Percentiles rank a stretch among this genome's conserved stretches.
These are phyloP conservation scores for Rhadinocentrus ornatus DNA, from an alignment of 2,797 vertebrate species.

Conservation along the genomic window DNA sequence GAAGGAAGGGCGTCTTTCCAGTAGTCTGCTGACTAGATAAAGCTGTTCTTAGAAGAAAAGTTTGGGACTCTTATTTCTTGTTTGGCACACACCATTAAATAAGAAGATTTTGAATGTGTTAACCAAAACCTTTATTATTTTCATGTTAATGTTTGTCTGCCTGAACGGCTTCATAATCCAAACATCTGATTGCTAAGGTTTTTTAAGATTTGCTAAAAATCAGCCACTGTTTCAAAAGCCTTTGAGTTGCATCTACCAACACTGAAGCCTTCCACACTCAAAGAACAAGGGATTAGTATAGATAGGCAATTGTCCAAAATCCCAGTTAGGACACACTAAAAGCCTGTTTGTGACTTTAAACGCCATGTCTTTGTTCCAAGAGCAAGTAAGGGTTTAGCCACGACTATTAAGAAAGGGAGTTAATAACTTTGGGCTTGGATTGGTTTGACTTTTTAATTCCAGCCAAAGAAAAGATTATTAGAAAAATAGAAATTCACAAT, in stretches of 20 bases:
- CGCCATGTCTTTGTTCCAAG: neutral
- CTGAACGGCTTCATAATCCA: neutral
- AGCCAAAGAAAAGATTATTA: too few species aligned
- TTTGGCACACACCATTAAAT: neutral
- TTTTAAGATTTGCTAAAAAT: neutral
- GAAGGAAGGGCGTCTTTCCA: conserved; percentile 56
- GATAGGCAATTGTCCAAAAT: neutral
- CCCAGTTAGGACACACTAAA: neutral
- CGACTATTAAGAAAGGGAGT: neutral
- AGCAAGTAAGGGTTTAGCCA: neutral
- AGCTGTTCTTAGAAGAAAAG: conserved; percentile 40
- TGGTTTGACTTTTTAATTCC: neutral
- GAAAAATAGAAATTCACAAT: neutral
- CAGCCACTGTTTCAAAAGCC: neutral
- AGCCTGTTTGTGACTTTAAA: neutral
- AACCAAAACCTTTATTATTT: neutral
- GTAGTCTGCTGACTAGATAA: conserved; percentile 56
- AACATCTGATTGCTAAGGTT: neutral
- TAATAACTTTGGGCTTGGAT: neutral
- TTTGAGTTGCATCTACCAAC: neutral
- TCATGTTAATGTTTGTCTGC: neutral
- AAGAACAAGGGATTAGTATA: neutral
- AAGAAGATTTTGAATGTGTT: neutral
- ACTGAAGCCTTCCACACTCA: neutral
- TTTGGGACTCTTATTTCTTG: conserved; percentile 17